phyloP scores from a whole-genome alignment of 1,140 invertebrate species.

The Neodiprion virginianus region DNA sequence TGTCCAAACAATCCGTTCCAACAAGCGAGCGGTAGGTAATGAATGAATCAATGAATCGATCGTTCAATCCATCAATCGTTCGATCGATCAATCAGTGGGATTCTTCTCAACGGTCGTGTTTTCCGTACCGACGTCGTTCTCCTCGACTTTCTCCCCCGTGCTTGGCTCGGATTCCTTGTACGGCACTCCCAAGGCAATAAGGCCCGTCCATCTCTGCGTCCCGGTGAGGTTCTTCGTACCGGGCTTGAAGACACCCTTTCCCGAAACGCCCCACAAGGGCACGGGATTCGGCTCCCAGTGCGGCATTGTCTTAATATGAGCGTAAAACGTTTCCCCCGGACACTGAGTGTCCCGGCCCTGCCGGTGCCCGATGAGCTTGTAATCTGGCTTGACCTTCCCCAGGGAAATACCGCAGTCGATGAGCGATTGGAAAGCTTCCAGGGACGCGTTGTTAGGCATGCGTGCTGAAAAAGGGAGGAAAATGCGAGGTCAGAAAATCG shows the following conservation, averaged over 20 bases:
- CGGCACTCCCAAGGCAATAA: neutral
- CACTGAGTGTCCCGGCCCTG: slow-evolving; percentile 60
- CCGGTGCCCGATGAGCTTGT: slow-evolving; percentile 61
- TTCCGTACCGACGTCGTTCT: neutral
- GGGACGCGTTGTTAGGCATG: slow-evolving; percentile 54
- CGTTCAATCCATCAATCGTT: no score
- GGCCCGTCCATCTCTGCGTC: neutral
- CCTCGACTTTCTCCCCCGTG: neutral
- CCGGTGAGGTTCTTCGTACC: neutral
- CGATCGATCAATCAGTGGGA: no score
- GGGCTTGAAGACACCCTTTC: no score
- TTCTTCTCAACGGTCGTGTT: neutral
- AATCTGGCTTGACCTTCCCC: slow-evolving; percentile 51
- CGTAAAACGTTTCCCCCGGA: slow-evolving; percentile 62
- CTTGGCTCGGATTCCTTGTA: neutral
- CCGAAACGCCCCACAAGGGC: slow-evolving; percentile 12
- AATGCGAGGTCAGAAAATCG: neutral
- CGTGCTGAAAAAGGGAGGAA: slow-evolving; percentile 51
- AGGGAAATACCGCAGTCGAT: slow-evolving; percentile 56
- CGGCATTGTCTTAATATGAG: slow-evolving; percentile 61
- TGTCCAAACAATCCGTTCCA: no score
- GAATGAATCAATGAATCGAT: no score
- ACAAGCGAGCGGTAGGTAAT: no score
- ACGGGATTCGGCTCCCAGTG: slow-evolving; percentile 48
- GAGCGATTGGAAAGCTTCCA: slow-evolving; percentile 52